Base-by-base conservation (phyloP, 2,113 vertebrate species). In the Hystrix brachyura region DNA sequence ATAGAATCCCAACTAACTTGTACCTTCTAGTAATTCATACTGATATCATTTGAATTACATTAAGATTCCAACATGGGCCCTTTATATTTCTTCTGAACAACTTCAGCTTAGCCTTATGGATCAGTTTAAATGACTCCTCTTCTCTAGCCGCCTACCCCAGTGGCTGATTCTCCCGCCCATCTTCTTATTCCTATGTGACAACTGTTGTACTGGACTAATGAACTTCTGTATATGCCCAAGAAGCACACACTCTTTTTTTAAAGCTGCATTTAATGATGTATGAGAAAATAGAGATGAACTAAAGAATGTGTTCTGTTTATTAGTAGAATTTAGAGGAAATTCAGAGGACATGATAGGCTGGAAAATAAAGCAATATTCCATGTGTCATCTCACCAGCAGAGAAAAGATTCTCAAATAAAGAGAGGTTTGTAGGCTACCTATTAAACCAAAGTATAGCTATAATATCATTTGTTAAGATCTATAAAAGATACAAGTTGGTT, bases 251-350 rank as follows among this genome's bases (percentile, higher is more conserved):
- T 11, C 1, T 21, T 59, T 38, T 53, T 83, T 71, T 69, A 23
- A 67, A 90, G 60, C 10, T 87, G 3, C 21, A 60, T 83, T 90
- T 72, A 80, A 72, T 72, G 29, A 32, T 94, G 11, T 57, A 32
- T 71, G 46, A 88, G n/a, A 79, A 72, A 25, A 84, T 18, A 84
- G 1, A 71, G 19, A 92, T 88, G 8, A 88, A 92, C 64, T 80
- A 88, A 53, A 79, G 8, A 34, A 85, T 10, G 46, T 89, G n/a
- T 72, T 71, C 19, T 67, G 14, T 90, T 69, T 81, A 1, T 14
- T 21, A 62, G 51, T 23, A 79, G 34, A 88, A 85, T 76, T 94
- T 76, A 69, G 13, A 76, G 23, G 19, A 96, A 94, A 92, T 34
- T 55, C 3, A 84, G 29, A 59, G 13, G 7, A 55, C 8, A 46